Base-by-base conservation (phyloP, 2,888 invertebrate genomes). In the Tinea trinotella region DNA sequence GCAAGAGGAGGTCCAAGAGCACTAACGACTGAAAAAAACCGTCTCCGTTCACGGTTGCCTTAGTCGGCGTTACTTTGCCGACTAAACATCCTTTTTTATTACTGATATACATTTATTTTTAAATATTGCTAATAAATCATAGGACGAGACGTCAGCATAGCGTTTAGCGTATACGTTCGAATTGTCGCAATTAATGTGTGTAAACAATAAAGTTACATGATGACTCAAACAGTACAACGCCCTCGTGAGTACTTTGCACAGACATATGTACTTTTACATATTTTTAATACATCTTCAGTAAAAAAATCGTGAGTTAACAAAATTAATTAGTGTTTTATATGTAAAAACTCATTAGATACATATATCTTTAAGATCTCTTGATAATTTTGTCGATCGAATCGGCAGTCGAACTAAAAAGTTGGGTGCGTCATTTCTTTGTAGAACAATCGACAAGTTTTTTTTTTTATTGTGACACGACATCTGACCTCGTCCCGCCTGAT, bases 81-180 rank as follows among this genome's bases (percentile, higher is more conserved):
- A n/a, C n/a, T n/a, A n/a, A n/a, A n/a, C n/a, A n/a, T n/a, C n/a
- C n/a, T n/a, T n/a, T n/a, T n/a, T n/a, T n/a, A n/a, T n/a, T n/a
- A n/a, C n/a, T n/a, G n/a, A n/a, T n/a, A n/a, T n/a, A n/a, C n/a
- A n/a, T n/a, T n/a, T n/a, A n/a, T n/a, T n/a, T n/a, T n/a, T n/a
- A n/a, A n/a, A n/a, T n/a, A n/a, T n/a, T 24, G 24, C 9, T 40
- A n/a, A 4, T 40, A 40, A 40, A 40, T 13, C 7, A 3, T 46
- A 18, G 46, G 19, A 17, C 46, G 19, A 40, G 6, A 46, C 46
- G 46, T 46, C 18, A 19, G 15, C 2, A 15, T 2, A n/a, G 10
- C 46, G 18, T 46, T 46, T 46, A 46, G 17, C 46, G 46, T 46
- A 19, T 10, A 46, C 46, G 46, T 19, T 18, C 17, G 46, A 19